A percentile compares a stretch with the other conserved stretches of the same genome.
Conservation (phyloP, 2,113 vertebrate genomes). For the Fukomys damarensis region DNA sequence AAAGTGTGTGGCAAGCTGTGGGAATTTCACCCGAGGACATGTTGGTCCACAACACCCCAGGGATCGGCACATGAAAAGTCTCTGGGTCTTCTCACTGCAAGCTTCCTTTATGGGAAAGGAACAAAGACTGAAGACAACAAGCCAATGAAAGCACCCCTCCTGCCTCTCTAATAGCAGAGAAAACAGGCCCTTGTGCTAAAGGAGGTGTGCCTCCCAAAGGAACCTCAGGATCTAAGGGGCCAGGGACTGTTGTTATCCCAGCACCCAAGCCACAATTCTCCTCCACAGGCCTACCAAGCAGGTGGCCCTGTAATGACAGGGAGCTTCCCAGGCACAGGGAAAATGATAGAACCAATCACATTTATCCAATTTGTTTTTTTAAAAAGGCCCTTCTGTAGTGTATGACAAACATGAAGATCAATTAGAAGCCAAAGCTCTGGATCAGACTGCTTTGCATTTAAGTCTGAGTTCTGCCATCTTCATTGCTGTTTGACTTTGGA, state of each 20-base stretch:
- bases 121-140: background rate
- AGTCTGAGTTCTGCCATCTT: background rate
- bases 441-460: background rate
- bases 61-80: constrained; percentile 63
- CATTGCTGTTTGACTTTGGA: background rate
- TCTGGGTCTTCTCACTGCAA: constrained; percentile 54
- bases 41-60: constrained; percentile 74
- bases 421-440: background rate
- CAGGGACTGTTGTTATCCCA: no score
- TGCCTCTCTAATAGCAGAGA: background rate
- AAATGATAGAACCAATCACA: background rate
- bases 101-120: constrained; percentile 25
- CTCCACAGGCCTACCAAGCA: background rate
- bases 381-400: background rate
- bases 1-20: constrained; percentile 76
- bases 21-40: constrained; percentile 79
- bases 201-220: background rate
- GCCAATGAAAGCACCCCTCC: background rate
- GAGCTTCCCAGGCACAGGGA: background rate
- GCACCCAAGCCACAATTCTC: background rate
- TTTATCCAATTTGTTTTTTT: background rate
- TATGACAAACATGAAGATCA: background rate
- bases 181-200: background rate
- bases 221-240: background rate
- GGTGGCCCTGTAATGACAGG: fast-evolving